A percentile compares a stretch with the other conserved stretches of the same genome.
Conservation (phyloP, 2,797 vertebrate species). For the Arremon brunneinucha region DNA sequence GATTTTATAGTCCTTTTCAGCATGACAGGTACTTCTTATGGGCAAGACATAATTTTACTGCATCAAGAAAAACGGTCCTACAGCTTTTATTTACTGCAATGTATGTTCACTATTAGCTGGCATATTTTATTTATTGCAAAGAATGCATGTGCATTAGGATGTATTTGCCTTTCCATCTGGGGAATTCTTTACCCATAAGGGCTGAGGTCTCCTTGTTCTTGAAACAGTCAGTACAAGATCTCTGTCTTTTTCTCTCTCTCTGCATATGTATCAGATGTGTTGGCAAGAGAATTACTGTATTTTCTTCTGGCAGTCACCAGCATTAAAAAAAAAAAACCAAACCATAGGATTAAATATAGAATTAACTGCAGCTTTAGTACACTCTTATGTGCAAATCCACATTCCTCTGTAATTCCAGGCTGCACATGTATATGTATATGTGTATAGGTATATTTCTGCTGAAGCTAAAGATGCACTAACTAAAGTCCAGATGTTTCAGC, state of each 20-base stretch:
- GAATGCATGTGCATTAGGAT: not conserved
- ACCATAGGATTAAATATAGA: not conserved
- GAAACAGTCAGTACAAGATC: not conserved
- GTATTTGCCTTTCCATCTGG: not conserved
- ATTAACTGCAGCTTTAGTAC: not conserved
- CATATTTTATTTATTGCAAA: not conserved
- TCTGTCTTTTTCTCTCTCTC: not conserved
- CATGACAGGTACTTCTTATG: not conserved
- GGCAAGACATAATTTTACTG: not conserved
- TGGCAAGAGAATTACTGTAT: not conserved
- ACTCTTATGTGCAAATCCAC: not conserved
- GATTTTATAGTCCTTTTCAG: not conserved
- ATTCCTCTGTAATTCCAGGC: not conserved
- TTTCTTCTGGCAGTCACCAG: conserved; percentile 7
- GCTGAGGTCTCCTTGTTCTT: not conserved
- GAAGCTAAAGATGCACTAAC: not conserved
- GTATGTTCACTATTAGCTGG: not conserved
- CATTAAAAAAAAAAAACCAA: not conserved
- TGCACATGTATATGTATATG: too few species aligned
- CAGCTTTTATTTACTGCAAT: not conserved
- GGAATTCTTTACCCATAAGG: not conserved
- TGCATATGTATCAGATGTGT: not conserved
- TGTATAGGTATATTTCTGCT: not conserved
- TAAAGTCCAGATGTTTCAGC: not conserved
- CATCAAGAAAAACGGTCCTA: not conserved